These are phyloP conservation scores for Hypselothyrea guttata DNA, from an alignment of 2,888 invertebrate genomes.

Conservation along the genomic window DNA sequence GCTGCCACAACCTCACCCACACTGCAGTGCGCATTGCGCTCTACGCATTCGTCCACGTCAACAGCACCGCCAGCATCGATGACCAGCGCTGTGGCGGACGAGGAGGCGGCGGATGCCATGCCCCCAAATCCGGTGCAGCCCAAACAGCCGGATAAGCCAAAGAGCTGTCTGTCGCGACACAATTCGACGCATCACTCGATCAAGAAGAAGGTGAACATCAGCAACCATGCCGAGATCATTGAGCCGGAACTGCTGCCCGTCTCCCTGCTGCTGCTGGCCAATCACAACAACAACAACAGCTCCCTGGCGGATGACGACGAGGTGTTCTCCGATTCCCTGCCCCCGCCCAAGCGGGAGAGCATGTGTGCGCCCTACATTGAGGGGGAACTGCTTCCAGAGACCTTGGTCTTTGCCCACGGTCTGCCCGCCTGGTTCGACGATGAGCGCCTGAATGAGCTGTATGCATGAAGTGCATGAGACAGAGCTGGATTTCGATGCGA, in stretches of 20 bases:
- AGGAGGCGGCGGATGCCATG: slow-evolving; percentile 30
- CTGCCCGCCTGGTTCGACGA: slow-evolving; percentile 83
- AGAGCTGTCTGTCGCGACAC: slow-evolving; percentile 81
- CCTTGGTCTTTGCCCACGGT: slow-evolving; percentile 72
- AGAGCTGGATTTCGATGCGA: too few species aligned
- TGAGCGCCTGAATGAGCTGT: slow-evolving; percentile 81
- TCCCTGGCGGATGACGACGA: slow-evolving; percentile 84
- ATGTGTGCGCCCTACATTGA: slow-evolving; percentile 83
- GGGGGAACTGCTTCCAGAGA: slow-evolving; percentile 64
- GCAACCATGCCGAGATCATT: slow-evolving; percentile 80
- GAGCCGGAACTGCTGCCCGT: slow-evolving; percentile 75
- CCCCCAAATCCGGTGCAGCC: slow-evolving; percentile 1
- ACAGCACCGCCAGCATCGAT: slow-evolving; percentile 68
- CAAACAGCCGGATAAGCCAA: slow-evolving; percentile 33
- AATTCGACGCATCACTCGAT: slow-evolving; percentile 81
- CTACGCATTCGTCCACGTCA: slow-evolving; percentile 64
- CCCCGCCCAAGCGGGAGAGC: slow-evolving; percentile 83
- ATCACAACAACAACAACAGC: slow-evolving; percentile 54
- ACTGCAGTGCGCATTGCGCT: slow-evolving; percentile 27
- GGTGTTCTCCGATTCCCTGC: slow-evolving; percentile 84
- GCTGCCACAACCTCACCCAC: slow-evolving; percentile 22
- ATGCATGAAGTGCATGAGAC: too few species aligned
- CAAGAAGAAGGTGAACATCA: slow-evolving; percentile 82
- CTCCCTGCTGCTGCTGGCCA: slow-evolving; percentile 46
- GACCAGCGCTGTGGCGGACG: slow-evolving; percentile 55